Base-by-base conservation (phyloP, 2,888 invertebrate species). In the Acleris laterana region DNA sequence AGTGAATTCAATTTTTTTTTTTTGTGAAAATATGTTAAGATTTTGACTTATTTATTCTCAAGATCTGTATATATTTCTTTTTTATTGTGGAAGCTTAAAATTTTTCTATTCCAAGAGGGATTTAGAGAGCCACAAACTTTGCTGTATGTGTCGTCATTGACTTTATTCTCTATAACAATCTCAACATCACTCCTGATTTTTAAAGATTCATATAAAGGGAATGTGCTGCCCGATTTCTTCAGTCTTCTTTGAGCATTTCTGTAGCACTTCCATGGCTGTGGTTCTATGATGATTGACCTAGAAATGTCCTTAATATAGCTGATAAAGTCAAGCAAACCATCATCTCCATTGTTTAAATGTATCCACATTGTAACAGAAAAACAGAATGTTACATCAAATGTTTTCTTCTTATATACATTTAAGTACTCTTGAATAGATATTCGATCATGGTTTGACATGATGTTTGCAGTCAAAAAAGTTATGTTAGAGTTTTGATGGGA, bases 341-440 rank as follows among this genome's bases (percentile, higher is more conserved):
- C 83, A 89, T 98, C 98, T 6, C 97, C 96, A 85, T 96, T 93
- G 83, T 98, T 97, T 25, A 98, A 83, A 86, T 98, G 98, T 77
- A 98, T 96, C 98, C 98, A 98, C 97, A 98, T 97, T 19, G 97
- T 96, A 38, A 97, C 94, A 9, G 97, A 97, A 81, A 97, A 97
- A 80, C 96, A 96, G 83, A 96, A 96, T 57, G 94, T 93, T 3
- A 95, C 90, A 87, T 96, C 95, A 88, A 96, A 97, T 68, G 82
- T 90, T 0, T 76, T 57, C 56, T 87, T 92, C 1, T 88, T 76
- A 69, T 87, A 73, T 2, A 70, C 71, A 38, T 77, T 67, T 60
- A 96, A 85, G 82, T 93, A 95, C 0, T 84, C 71, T 9, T 83
- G 72, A n/a, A 96, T 79, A 3, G 79, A 61, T 44, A 74, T 67